These are phyloP conservation scores for Sebastes goodei DNA, from an alignment of 2,797 vertebrate genomes.

Conservation along the genomic window DNA sequence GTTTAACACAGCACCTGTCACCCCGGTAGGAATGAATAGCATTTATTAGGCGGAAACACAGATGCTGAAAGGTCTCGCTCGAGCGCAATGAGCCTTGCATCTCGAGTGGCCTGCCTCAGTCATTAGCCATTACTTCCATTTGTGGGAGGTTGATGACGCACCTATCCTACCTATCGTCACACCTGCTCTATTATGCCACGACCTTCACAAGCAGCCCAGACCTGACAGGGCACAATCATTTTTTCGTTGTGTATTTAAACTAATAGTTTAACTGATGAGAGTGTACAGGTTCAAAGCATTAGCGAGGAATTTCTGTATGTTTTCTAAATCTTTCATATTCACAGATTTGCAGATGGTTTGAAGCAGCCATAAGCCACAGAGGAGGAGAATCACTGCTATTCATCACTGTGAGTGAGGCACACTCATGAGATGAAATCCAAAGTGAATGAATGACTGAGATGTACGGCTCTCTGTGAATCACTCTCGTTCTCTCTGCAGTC, in stretches of 20 bases:
- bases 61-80: conserved; percentile 29
- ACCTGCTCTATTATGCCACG: conserved; percentile 3
- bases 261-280: conserved; percentile 34
- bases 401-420: conserved; percentile 42
- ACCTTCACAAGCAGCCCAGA: conserved; percentile 53
- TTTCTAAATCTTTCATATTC: conserved; percentile 27
- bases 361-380: conserved; percentile 17
- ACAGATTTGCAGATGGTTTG: not conserved
- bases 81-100: conserved; percentile 50
- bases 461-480: conserved; percentile 20
- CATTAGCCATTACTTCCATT: conserved; percentile 55
- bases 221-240: conserved; percentile 1
- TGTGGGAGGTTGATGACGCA: conserved; percentile 49
- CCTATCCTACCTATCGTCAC: conserved; percentile 16
- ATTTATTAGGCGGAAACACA: conserved; percentile 28
- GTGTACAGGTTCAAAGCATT: not conserved
- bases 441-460: conserved; percentile 36
- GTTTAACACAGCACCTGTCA: conserved; percentile 25
- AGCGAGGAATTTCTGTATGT: not conserved
- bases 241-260: conserved; percentile 46
- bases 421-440: conserved; percentile 48
- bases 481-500: not conserved
- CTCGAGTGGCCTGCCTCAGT: conserved; percentile 33
- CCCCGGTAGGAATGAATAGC: not conserved
- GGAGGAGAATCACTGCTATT: conserved; percentile 27